A percentile compares a stretch with the other conserved stretches of the same genome.
Evolutionary conservation across 2,113 vertebrate genomes (phyloP).

Genomic region (Syngnathus typhle): DNA sequence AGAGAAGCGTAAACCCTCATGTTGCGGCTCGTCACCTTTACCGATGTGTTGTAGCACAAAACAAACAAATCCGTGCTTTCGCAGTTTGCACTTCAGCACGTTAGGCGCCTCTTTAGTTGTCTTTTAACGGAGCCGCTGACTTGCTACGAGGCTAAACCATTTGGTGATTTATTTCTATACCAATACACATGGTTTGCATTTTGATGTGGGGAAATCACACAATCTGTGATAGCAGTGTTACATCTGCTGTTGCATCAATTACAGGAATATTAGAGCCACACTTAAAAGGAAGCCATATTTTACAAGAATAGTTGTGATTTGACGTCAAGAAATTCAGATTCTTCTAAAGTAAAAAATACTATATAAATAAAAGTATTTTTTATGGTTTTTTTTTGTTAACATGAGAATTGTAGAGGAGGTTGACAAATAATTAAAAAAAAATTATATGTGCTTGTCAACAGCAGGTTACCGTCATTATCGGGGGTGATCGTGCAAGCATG

Average conservation of each 20-base stretch:
- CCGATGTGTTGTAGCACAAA: constrained; percentile 16
- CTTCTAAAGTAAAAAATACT: too few species aligned
- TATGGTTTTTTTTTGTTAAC: not conserved
- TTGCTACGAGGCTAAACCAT: not conserved
- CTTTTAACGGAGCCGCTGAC: not conserved
- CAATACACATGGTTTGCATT: not conserved
- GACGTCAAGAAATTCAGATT: too few species aligned
- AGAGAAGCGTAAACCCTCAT: constrained; percentile 27
- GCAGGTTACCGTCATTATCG: not conserved
- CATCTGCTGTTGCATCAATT: not conserved
- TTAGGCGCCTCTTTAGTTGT: not conserved
- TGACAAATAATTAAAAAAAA: not conserved
- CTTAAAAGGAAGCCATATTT: not conserved
- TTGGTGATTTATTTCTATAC: not conserved
- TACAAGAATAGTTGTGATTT: too few species aligned
- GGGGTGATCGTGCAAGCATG: not conserved
- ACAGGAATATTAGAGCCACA: not conserved
- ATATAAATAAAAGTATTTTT: not conserved
- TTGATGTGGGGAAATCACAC: not conserved
- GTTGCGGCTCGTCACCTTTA: constrained; percentile 39
- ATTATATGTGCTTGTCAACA: not conserved
- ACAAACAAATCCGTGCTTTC: constrained; percentile 17
- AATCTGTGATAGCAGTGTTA: not conserved
- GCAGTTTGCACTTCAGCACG: not conserved
- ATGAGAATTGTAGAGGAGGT: not conserved